Base-by-base conservation (phyloP, 2,888 invertebrate genomes). In the Cantharis flavilabris region DNA sequence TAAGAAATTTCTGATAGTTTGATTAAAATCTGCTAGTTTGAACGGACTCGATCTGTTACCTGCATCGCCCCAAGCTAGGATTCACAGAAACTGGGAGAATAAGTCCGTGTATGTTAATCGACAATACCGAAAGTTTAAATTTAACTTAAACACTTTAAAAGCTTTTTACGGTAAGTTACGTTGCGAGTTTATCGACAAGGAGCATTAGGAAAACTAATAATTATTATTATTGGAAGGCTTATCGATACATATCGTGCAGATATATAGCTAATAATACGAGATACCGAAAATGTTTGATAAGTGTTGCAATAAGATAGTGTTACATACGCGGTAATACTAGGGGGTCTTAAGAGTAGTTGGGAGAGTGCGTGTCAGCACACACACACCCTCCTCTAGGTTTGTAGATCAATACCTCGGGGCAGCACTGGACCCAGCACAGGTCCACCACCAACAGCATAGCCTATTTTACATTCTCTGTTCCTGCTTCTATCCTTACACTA, bases 391-490 rank as follows among this genome's bases (percentile, higher is more conserved):
- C 85, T 85, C 85, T 85, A 85, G 84, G 86, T 86, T 84, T 84
- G 75, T 77, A 87, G 88, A 88, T 88, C 88, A 88, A 88, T 88
- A 88, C 88, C 88, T 88, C 87, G 86, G 87, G 87, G 87, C 88
- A 87, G 84, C 85, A 87, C 88, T 86, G 88, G 87, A 87, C 87
- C 87, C 86, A 87, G 86, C 87, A 87, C 86, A 87, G 86, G 86
- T 86, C 87, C 86, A 87, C 87, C 90, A 79, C 76, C 79, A 79
- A 76, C 74, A 79, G 70, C 77, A 82, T 81, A 87, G 87, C 90
- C 91, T 89, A 90, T 91, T 91, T 91, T 91, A 91, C 91, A 91
- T 88, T 88, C 87, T 76, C 82, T 77, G 78, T 81, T 79, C 80
- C 82, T 83, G 85, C 77, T 81, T 82, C 80, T 80, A 76, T 84